phyloP scores from a whole-genome alignment of 23 tunicate genomes.

The Oikopleura albicans region DNA sequence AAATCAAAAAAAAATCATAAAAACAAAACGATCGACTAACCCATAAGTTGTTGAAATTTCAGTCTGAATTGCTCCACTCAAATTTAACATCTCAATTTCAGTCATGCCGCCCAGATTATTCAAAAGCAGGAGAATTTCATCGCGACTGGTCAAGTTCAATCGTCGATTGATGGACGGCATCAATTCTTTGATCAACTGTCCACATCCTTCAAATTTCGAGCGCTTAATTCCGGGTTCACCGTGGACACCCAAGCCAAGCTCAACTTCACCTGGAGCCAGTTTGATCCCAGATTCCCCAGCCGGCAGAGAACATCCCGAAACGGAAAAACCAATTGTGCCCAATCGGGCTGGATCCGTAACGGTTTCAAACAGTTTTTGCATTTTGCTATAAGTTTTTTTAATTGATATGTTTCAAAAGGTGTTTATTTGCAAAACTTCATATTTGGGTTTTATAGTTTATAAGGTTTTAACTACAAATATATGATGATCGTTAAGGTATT shows the following conservation, averaged over 20 bases:
- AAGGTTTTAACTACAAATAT: too few relatives aligned
- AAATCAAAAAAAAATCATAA: too few relatives aligned
- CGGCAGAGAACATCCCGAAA: constrained; percentile 80
- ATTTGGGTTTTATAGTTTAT: too few relatives aligned
- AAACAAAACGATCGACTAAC: too few relatives aligned
- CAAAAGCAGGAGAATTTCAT: constrained; percentile 45
- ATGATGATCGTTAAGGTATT: too few relatives aligned
- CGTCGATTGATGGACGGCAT: background rate
- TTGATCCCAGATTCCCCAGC: constrained; percentile 62
- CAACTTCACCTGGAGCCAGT: constrained; percentile 46
- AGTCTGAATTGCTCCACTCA: constrained; percentile 18
- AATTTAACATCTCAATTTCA: constrained; percentile 49
- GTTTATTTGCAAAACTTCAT: too few relatives aligned
- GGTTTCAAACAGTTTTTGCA: constrained; percentile 23
- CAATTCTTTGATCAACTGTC: background rate
- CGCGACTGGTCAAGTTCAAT: constrained; percentile 27
- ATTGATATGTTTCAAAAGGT: too few relatives aligned
- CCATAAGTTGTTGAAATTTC: background rate
- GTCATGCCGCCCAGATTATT: constrained; percentile 87
- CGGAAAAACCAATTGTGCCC: constrained; percentile 87
- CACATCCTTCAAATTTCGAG: constrained; percentile 22
- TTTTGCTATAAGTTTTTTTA: constrained; percentile 31
- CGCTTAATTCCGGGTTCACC: constrained; percentile 90
- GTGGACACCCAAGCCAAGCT: constrained; percentile 90
- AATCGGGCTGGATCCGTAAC: background rate